Conservation (phyloP, 2,888 invertebrate genomes). For the Habroteleia sp. region DNA sequence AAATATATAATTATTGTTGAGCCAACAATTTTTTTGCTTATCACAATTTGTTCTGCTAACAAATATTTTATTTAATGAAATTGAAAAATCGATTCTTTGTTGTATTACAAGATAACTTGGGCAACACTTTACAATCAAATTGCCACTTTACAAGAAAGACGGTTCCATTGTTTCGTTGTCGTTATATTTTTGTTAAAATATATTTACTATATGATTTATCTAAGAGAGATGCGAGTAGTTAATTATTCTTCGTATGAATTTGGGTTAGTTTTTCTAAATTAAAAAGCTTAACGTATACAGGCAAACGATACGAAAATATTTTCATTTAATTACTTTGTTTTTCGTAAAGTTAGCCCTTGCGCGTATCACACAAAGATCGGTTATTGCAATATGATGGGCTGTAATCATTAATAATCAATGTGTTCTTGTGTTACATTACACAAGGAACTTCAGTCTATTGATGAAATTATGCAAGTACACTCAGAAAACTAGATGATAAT, state of each 20-base stretch:
- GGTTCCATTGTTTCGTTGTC: slow-evolving; percentile 6
- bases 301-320: slow-evolving; percentile 28
- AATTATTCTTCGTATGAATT: not conserved
- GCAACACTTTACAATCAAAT: slow-evolving; percentile 24
- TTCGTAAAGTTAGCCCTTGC: slow-evolving; percentile 16
- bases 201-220: slow-evolving; percentile 29
- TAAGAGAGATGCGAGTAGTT: slow-evolving; percentile 12
- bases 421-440: slow-evolving; percentile 54
- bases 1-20: slow-evolving; percentile 62
- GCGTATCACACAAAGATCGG: slow-evolving; percentile 9
- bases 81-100: slow-evolving; percentile 18
- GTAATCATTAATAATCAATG: slow-evolving; percentile 24
- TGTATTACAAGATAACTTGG: slow-evolving; percentile 3
- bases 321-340: slow-evolving; percentile 19
- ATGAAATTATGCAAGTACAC: slow-evolving; percentile 43
- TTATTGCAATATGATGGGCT: slow-evolving; percentile 1
- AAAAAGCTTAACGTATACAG: slow-evolving; percentile 3
- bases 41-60: slow-evolving; percentile 62
- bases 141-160: not conserved
- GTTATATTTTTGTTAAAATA: slow-evolving; percentile 29
- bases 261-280: not conserved
- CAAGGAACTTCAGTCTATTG: slow-evolving; percentile 78
- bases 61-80: slow-evolving; percentile 46
- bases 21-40: slow-evolving; percentile 60
- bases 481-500: slow-evolving; percentile 36